phyloP scores from a whole-genome alignment of 2,888 invertebrate genomes.

The Myopa testacea region DNA sequence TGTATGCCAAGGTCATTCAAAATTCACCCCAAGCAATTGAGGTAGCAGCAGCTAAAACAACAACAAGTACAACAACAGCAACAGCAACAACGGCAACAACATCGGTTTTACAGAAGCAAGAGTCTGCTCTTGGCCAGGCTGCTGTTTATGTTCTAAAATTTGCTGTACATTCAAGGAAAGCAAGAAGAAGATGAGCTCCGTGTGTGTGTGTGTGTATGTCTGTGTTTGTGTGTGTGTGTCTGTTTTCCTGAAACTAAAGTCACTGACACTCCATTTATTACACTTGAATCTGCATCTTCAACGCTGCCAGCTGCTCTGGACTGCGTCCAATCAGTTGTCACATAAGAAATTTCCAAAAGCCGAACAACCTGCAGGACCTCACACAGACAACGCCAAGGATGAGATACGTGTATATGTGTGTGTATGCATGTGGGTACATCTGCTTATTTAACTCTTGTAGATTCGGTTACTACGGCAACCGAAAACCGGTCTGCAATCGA shows the following conservation, averaged over 20 bases:
- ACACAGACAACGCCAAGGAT: background rate
- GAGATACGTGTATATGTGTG: no score
- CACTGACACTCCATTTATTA: slow-evolving; percentile 38
- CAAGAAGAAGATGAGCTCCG: background rate
- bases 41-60: background rate
- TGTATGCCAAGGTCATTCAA: slow-evolving; percentile 68
- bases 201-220: background rate
- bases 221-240: slow-evolving; percentile 29
- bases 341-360: background rate
- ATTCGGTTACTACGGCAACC: no score
- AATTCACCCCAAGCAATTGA: slow-evolving; percentile 63
- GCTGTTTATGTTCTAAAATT: background rate
- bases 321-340: slow-evolving; percentile 38
- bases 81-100: background rate
- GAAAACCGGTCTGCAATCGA: no score
- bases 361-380: background rate
- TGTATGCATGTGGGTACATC: no score
- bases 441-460: no score
- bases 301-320: slow-evolving; percentile 2
- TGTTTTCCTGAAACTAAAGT: slow-evolving; percentile 19
- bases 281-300: slow-evolving; percentile 22
- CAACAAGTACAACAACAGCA: slow-evolving; percentile 21
- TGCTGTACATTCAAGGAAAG: background rate
- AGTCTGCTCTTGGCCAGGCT: background rate
- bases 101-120: background rate